Evolutionary conservation across 2,113 vertebrate genomes (phyloP), one percentile per base, ranked within the genome.

Genomic region (Dermatemys mawii): DNA sequence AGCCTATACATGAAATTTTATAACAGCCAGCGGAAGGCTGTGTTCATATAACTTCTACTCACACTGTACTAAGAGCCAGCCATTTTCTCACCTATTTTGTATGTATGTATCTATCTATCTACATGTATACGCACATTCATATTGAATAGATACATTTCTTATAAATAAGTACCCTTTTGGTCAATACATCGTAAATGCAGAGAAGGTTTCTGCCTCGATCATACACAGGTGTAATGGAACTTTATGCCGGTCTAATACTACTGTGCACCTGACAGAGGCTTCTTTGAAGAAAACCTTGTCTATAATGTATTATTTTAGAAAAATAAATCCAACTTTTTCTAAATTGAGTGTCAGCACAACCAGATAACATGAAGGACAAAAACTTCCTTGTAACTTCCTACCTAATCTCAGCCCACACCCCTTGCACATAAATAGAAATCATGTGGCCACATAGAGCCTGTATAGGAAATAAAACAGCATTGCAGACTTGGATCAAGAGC

Each of bases 111-210:
- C 46, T 81, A 88, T 78, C 87, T 73, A 26, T 24, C 17, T 73
- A 41, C 35, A n/a, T 12, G 38, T 26, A 92, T 32, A 75, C 90
- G 93, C 27, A 79, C 51, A 79, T 81, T 79, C 90, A 55, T 90
- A 93, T 88, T 88, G 60, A 97, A 76, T 67, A 96, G 96, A 95
- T 94, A 97, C 95, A 78, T 93, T 94, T 19, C 21, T 91, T 87
- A 4, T 24, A 82, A 78, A 27, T 50, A 84, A 70, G 90, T 94
- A 94, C 87, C 81, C 70, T 89, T 96, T 95, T 87, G 87, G 92
- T 88, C 60, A 92, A 88, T 86, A 76, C 41, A 46, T 16, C 2
- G 12, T 55, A 94, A 87, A n/a, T 50, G 86, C 53, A 67, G 89
- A 93, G 93, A 12, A 8, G 67, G 81, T 75, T 82, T 91, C 83